Conservation (phyloP, 1,140 invertebrate genomes). For the Drosophila hydei region DNA sequence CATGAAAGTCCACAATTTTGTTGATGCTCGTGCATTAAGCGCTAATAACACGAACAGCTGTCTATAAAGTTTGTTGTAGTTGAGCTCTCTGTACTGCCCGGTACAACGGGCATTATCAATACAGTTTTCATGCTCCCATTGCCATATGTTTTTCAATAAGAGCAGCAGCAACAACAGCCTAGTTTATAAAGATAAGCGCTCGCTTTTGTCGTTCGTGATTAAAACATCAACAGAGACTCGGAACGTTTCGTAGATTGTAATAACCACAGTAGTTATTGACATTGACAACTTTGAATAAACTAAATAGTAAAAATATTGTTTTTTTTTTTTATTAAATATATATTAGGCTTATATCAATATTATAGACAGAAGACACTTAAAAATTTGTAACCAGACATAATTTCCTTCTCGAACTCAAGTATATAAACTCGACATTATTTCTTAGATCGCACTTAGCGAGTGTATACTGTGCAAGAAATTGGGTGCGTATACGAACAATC, state of each 20-base stretch:
- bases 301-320: no score
- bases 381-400: background rate
- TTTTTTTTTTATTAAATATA: no score
- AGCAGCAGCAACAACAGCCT: conserved; percentile 38
- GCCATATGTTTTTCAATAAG: conserved; percentile 54
- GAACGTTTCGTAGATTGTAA: conserved; percentile 39
- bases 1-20: conserved; percentile 19
- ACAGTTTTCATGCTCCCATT: conserved; percentile 50
- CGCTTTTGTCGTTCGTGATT: conserved; percentile 57
- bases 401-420: background rate
- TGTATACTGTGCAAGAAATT: conserved; percentile 11
- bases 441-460: background rate
- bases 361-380: background rate
- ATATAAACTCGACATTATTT: background rate
- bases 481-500: conserved; percentile 21
- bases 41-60: conserved; percentile 50
- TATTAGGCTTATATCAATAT: no score
- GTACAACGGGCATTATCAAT: conserved; percentile 38
- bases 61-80: conserved; percentile 23
- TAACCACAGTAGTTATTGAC: conserved; percentile 15
- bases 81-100: conserved; percentile 29
- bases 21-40: conserved; percentile 32
- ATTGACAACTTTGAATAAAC: no score
- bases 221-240: conserved; percentile 52
- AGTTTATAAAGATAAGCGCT: conserved; percentile 56